Conservation (phyloP, 2,113 vertebrate genomes). For the Melospiza georgiana region DNA sequence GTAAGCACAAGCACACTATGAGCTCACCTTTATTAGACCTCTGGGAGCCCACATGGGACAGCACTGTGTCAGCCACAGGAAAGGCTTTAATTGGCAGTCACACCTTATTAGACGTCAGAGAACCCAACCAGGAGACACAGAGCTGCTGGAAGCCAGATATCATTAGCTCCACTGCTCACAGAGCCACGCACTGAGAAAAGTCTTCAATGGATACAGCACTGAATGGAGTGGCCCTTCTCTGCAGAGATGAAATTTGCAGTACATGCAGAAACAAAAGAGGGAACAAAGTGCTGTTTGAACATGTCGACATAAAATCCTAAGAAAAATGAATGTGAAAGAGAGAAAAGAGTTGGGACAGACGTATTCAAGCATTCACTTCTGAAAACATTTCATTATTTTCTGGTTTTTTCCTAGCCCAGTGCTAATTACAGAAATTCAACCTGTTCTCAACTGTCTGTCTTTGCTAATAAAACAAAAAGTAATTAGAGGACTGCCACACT, state of each 20-base stretch:
- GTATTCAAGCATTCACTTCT: background rate
- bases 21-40: constrained; percentile 42
- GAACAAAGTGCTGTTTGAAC: constrained; percentile 55
- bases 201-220: background rate
- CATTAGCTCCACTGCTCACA: constrained; percentile 49
- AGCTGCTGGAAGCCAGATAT: constrained; percentile 59
- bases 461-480: background rate
- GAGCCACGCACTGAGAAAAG: background rate
- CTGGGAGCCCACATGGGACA: constrained; percentile 43
- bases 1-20: accelerated
- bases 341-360: background rate
- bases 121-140: constrained; percentile 37
- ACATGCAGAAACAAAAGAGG: constrained; percentile 51
- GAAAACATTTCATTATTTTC: constrained; percentile 30
- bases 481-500: background rate
- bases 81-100: constrained; percentile 62
- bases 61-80: constrained; percentile 36
- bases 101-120: constrained; percentile 52
- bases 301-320: background rate
- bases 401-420: background rate
- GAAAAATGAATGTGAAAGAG: background rate
- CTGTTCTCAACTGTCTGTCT: constrained; percentile 18
- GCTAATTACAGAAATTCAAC: constrained; percentile 27
- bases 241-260: constrained; percentile 6
- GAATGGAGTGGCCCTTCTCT: constrained; percentile 3